Conservation (phyloP, 2,888 invertebrate species). For the Herminia tarsipennalis region DNA sequence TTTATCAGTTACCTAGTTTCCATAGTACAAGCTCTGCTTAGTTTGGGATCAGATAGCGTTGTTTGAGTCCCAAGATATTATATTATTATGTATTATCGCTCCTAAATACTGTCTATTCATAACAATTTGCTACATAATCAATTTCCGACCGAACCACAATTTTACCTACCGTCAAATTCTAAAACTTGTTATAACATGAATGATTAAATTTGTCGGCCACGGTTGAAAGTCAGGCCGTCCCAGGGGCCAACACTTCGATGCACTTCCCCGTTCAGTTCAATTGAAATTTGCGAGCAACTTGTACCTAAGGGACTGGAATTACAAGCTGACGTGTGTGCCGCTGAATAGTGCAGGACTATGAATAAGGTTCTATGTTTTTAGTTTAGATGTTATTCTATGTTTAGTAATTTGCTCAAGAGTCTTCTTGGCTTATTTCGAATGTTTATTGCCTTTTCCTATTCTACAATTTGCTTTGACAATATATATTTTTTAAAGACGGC, state of each 20-base stretch:
- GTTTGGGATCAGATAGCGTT: too few species aligned
- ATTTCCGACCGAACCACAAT: background rate
- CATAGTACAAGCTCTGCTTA: too few species aligned
- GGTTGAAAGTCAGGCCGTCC: constrained; percentile 33
- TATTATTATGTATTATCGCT: too few species aligned
- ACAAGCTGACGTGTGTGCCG: constrained; percentile 32
- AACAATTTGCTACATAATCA: background rate
- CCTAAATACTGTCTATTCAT: background rate
- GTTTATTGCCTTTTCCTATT: too few species aligned
- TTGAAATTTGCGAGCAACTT: constrained; percentile 58
- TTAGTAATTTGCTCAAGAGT: background rate
- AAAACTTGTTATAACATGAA: constrained; percentile 43
- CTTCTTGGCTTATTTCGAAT: too few species aligned
- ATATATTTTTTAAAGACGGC: too few species aligned
- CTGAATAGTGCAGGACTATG: constrained; percentile 17
- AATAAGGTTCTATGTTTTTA: background rate
- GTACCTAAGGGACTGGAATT: constrained; percentile 38
- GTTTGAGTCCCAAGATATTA: too few species aligned
- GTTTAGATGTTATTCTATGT: background rate
- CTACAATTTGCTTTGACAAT: too few species aligned
- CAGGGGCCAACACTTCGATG: constrained; percentile 44
- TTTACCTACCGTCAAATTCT: constrained; percentile 19
- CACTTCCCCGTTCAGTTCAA: constrained; percentile 50
- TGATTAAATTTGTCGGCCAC: constrained; percentile 52
- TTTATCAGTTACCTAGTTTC: too few species aligned